phyloP scores from a whole-genome alignment of 2,113 vertebrate genomes.

The Phalacrocorax aristotelis region DNA sequence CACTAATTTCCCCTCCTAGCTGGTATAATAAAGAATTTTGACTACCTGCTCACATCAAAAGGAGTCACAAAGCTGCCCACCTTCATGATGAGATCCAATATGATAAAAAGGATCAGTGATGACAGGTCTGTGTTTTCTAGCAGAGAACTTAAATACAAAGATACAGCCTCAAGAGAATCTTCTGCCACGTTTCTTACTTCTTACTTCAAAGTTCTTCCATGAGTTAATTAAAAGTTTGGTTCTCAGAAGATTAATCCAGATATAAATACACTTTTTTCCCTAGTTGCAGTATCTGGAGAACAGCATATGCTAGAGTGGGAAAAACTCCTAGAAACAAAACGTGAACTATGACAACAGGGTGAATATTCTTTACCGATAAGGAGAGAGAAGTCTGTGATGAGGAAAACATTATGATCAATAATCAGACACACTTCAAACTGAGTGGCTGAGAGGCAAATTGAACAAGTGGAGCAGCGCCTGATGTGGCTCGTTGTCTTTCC shows the following conservation, averaged over 20 bases:
- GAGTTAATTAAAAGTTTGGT: constrained; percentile 24
- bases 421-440: constrained; percentile 17
- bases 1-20: neutral
- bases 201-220: neutral
- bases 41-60: neutral
- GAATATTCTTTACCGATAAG: neutral
- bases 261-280: neutral
- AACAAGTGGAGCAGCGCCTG: constrained; percentile 25
- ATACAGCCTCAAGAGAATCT: constrained; percentile 20
- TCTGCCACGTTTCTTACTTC: neutral
- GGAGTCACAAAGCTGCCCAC: neutral
- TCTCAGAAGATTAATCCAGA: constrained; percentile 28
- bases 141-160: neutral
- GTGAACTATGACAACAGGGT: neutral
- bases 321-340: constrained; percentile 29
- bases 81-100: neutral
- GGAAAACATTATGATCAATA: neutral
- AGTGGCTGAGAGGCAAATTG: constrained; percentile 22
- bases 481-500: constrained; percentile 23
- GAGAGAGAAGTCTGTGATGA: neutral
- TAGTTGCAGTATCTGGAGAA: neutral
- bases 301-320: neutral
- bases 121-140: neutral
- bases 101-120: neutral
- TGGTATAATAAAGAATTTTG: neutral